Evolutionary conservation across 1,140 invertebrate species (phyloP).

Genomic region (Bombus cullumanus): DNA sequence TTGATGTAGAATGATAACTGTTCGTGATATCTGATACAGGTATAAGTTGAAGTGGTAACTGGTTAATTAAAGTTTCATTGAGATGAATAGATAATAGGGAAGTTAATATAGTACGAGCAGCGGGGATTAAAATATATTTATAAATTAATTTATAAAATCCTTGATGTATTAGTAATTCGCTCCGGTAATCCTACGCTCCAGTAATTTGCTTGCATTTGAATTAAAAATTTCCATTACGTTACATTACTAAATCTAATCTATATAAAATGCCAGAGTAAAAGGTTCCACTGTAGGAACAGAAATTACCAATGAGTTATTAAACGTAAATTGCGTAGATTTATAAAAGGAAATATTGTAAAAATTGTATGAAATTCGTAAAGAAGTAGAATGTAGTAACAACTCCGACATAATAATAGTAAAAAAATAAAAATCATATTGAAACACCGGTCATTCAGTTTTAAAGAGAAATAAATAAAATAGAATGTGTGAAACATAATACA

Average conservation of each 20-base stretch:
- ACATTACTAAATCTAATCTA: too few relatives aligned
- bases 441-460: background rate
- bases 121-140: conserved; percentile 15
- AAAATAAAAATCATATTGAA: background rate
- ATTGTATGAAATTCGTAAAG: background rate
- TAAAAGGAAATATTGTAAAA: background rate
- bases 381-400: background rate
- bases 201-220: background rate
- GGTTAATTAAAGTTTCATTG: background rate
- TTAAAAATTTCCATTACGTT: background rate
- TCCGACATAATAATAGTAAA: background rate
- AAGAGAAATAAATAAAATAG: too few relatives aligned
- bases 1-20: background rate
- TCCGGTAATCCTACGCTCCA: too few relatives aligned
- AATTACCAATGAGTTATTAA: background rate
- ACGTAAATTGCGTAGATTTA: background rate
- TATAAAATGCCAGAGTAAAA: background rate
- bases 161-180: conserved; percentile 1
- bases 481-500: too few relatives aligned
- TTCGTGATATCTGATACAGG: background rate
- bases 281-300: background rate
- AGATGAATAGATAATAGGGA: background rate
- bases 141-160: conserved; percentile 9
- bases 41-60: background rate
- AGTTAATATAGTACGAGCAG: background rate